Percentiles rank a stretch among this genome's conserved stretches.
phyloP scores from a whole-genome alignment of 1,140 invertebrate species.

The Heterodera schachtii region DNA sequence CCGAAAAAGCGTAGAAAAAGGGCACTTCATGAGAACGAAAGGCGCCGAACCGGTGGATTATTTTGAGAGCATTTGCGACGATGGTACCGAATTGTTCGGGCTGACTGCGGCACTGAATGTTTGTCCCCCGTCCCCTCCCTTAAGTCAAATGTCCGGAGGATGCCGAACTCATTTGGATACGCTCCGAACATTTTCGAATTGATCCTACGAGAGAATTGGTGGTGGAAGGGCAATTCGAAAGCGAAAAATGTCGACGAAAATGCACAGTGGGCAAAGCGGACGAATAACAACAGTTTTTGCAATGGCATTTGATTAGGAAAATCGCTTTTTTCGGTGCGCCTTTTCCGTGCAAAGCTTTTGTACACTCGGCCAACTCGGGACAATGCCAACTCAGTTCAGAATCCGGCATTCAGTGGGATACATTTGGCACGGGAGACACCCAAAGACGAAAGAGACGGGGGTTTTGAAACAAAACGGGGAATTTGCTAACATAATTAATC shows the following conservation, averaged over 20 bases:
- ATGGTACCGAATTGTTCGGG: slow-evolving; percentile 44
- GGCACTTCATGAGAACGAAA: slow-evolving; percentile 50
- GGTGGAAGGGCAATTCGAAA: slow-evolving; percentile 49
- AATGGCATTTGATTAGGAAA: slow-evolving; percentile 40
- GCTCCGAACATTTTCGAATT: slow-evolving; percentile 57
- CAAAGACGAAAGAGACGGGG: slow-evolving; percentile 1
- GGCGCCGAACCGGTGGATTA: slow-evolving; percentile 58
- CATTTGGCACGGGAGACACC: neutral
- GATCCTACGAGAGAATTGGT: slow-evolving; percentile 55
- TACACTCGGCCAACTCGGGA: slow-evolving; percentile 54
- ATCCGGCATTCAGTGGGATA: slow-evolving; percentile 35
- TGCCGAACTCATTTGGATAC: slow-evolving; percentile 56
- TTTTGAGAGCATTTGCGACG: slow-evolving; percentile 63
- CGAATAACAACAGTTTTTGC: neutral
- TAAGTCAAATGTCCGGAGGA: slow-evolving; percentile 49
- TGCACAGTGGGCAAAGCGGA: slow-evolving; percentile 40
- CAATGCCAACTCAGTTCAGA: slow-evolving; percentile 60
- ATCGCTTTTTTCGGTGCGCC: slow-evolving; percentile 49
- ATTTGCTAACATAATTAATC: neutral
- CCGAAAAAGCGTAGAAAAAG: slow-evolving; percentile 33
- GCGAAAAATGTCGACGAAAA: slow-evolving; percentile 55
- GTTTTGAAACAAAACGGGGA: neutral
- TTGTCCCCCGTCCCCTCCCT: neutral
- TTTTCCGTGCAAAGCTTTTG: slow-evolving; percentile 61
- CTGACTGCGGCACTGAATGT: neutral